A percentile compares a stretch with the other conserved stretches of the same genome.
Conservation (phyloP, 2,113 vertebrate species). For the Dicrurus megarhynchus region DNA sequence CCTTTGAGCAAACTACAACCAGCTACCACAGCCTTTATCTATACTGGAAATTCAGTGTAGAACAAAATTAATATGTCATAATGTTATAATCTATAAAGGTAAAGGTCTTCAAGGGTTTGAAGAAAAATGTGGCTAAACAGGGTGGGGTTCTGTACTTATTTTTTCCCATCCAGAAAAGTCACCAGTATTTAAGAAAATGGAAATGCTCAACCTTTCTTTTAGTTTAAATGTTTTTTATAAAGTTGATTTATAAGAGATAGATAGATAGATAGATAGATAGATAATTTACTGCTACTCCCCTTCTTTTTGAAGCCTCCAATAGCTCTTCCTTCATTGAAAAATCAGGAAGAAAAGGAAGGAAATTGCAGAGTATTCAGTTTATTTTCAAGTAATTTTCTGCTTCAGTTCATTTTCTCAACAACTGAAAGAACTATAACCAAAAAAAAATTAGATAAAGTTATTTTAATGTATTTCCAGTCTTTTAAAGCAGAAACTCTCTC, state of each 20-base stretch:
- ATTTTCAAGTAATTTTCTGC: slow-evolving; percentile 33
- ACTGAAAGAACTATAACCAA: not conserved
- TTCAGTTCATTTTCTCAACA: slow-evolving; percentile 27
- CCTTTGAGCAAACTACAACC: not conserved
- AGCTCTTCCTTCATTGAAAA: not conserved
- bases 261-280: not conserved
- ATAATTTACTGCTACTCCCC: not conserved
- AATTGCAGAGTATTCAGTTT: not conserved
- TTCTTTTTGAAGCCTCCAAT: not conserved
- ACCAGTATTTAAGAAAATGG: not conserved
- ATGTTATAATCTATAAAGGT: not conserved
- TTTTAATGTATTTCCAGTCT: not conserved
- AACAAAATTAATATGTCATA: not conserved
- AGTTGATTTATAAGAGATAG: not conserved
- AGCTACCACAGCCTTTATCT: not conserved
- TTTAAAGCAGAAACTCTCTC: not conserved
- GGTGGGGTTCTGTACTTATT: not conserved
- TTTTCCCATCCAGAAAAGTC: not conserved
- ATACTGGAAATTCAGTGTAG: not conserved
- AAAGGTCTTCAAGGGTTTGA: not conserved
- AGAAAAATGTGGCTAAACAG: not conserved
- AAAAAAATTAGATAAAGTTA: not conserved
- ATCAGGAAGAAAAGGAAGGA: not conserved
- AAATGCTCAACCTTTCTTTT: not conserved
- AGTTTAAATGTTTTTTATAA: not conserved